Conservation (phyloP, 2,797 vertebrate genomes). For the Spea hammondii region DNA sequence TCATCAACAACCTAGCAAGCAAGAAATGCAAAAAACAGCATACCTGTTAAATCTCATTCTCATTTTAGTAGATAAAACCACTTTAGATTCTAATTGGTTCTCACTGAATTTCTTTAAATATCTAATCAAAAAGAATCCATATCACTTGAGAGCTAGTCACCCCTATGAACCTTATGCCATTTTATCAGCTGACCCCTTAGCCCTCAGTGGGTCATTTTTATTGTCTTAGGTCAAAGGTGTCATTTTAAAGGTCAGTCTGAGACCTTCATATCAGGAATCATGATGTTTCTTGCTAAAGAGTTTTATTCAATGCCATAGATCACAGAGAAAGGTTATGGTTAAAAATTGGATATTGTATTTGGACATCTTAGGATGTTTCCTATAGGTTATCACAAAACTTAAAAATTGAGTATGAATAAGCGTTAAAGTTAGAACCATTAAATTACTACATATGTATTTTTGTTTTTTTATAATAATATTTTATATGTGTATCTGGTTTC, state of each 20-base stretch:
- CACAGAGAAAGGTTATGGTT: not conserved
- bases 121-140: conserved; percentile 30
- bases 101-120: conserved; percentile 29
- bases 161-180: not conserved
- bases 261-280: not conserved
- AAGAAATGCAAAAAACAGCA: conserved; percentile 8
- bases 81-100: conserved; percentile 33
- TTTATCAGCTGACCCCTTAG: not conserved
- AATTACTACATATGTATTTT: too few relatives aligned
- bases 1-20: conserved; percentile 26
- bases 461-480: too few relatives aligned
- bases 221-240: conserved; percentile 21
- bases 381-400: too few relatives aligned
- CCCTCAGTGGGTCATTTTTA: not conserved
- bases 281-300: conserved; percentile 3
- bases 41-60: conserved; percentile 13
- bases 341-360: not conserved
- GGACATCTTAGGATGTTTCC: too few relatives aligned
- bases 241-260: conserved; percentile 18
- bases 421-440: too few relatives aligned
- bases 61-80: conserved; percentile 24
- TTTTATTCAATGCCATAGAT: not conserved
- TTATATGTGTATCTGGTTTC: too few relatives aligned
- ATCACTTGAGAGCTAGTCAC: conserved; percentile 6
- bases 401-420: too few relatives aligned